phyloP scores from a whole-genome alignment of 1,140 invertebrate species.

The Thrips palmi region DNA sequence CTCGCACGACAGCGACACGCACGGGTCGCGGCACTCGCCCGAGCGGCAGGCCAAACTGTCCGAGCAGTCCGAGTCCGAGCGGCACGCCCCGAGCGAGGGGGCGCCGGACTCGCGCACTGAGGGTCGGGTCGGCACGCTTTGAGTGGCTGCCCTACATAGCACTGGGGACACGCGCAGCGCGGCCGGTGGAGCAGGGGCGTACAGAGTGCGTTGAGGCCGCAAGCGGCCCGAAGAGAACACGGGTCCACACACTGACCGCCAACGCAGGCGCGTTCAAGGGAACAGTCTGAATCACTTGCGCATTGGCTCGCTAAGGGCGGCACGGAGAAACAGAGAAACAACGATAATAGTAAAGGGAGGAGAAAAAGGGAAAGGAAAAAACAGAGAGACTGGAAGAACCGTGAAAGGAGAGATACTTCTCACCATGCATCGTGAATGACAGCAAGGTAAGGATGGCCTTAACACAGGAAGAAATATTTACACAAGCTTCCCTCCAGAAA shows the following conservation, averaged over 20 bases:
- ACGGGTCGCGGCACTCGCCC: slow-evolving; percentile 62
- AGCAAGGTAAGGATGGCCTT: no score
- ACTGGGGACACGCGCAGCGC: slow-evolving; percentile 69
- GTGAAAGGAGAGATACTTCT: slow-evolving; percentile 18
- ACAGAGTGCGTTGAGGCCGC: slow-evolving; percentile 76
- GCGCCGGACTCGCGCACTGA: slow-evolving; percentile 33
- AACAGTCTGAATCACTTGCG: slow-evolving; percentile 74
- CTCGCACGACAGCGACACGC: slow-evolving; percentile 44
- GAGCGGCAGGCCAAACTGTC: slow-evolving; percentile 51
- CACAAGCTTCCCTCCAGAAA: no score
- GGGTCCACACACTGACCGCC: slow-evolving; percentile 73
- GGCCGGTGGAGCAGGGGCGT: slow-evolving; percentile 62
- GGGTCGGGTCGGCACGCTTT: slow-evolving; percentile 56
- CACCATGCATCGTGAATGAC: slow-evolving; percentile 15
- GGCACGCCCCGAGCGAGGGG: slow-evolving; percentile 30
- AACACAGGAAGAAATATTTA: no score
- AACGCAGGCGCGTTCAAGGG: slow-evolving; percentile 77
- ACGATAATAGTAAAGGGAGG: slow-evolving; percentile 2
- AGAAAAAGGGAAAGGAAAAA: slow-evolving; percentile 1
- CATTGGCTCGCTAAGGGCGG: slow-evolving; percentile 61
- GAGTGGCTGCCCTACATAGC: slow-evolving; percentile 62
- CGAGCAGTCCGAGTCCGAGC: slow-evolving; percentile 49
- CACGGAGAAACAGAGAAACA: not conserved
- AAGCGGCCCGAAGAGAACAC: slow-evolving; percentile 67
- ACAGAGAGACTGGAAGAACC: slow-evolving; percentile 15